Evolutionary conservation across 2,888 invertebrate genomes (phyloP).

Genomic region (Hipparchia sbordonii): DNA sequence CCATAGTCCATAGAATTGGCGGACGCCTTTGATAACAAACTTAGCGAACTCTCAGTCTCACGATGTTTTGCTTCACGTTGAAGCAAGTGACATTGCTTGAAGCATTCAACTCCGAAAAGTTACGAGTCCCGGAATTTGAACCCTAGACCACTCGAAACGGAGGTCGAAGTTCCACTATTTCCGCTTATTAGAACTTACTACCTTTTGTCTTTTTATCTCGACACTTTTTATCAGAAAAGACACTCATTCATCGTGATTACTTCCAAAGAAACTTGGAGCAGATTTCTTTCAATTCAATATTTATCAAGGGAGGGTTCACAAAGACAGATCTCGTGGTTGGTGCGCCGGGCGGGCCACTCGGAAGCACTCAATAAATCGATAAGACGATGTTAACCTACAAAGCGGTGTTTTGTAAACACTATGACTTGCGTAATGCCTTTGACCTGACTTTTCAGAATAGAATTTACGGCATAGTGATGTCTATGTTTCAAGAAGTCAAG

Average conservation of each 20-base stretch:
- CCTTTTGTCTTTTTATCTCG: neutral
- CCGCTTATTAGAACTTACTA: too few species aligned
- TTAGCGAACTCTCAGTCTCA: too few species aligned
- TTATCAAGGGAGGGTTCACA: neutral
- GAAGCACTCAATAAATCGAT: slow-evolving; percentile 35
- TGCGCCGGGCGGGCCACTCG: neutral
- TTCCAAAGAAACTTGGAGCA: neutral
- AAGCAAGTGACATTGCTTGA: too few species aligned
- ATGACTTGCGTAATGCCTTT: neutral
- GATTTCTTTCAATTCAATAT: slow-evolving; percentile 1
- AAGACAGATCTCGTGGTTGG: slow-evolving; percentile 8
- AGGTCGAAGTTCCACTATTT: too few species aligned
- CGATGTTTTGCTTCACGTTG: too few species aligned
- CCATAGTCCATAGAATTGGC: too few species aligned
- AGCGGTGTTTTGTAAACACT: slow-evolving; percentile 30
- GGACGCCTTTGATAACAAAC: too few species aligned
- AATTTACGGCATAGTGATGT: neutral
- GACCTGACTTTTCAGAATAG: neutral
- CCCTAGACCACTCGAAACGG: too few species aligned
- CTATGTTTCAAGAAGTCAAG: too few species aligned
- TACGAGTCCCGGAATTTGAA: too few species aligned
- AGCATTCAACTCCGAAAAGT: too few species aligned
- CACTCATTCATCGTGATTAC: neutral
- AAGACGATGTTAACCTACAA: slow-evolving; percentile 34
- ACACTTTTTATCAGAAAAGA: neutral